Evolutionary conservation across 1,140 invertebrate species (phyloP), one percentile per base, ranked within the genome.

Genomic region (Epicauta chinensis): DNA sequence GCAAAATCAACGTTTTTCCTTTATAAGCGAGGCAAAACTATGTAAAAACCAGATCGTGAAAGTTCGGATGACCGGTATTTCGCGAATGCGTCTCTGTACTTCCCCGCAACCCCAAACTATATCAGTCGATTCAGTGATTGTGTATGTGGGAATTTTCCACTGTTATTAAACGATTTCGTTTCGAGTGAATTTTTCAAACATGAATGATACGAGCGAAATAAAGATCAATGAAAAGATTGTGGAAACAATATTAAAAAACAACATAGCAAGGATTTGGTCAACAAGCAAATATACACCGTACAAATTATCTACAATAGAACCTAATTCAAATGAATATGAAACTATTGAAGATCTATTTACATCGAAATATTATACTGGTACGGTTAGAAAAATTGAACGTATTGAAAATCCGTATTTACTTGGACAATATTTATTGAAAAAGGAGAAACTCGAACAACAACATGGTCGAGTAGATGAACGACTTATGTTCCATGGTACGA

Each of bases 401-500:
- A 29, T 47, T 5, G 45, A 47, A 38, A 47, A 47, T 47, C 45
- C 45, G 11, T 47, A 16, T 13, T 23, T 47, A 10, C n/a, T 37
- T 14, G 45, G 45, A 3, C 34, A 37, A 11, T 47, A 37, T 38
- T 14, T 38, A n/a, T 7, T 47, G n/a, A 47, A 47, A 38, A 47
- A 47, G 9, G 35, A 47, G n/a, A 49, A n/a, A 39, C 45, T 5
- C 32, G 12, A 10, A 23, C 17, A 41, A 39, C 37, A 2, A 10
- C n/a, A n/a, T n/a, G n/a, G n/a, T 23, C 4, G 0, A 1, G 45
- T 47, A n/a, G 6, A 7, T 2, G 34, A 47, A 9, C 2, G 10
- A n/a, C 10, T 4, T 10, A 16, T 55, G n/a, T 55, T 45, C 17
- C 53, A 55, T 46, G 53, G 53, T 1, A 55, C 53, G 4, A n/a